These are phyloP conservation scores for Phyllotreta cruciferae DNA, from an alignment of 2,888 invertebrate genomes.

Conservation along the genomic window DNA sequence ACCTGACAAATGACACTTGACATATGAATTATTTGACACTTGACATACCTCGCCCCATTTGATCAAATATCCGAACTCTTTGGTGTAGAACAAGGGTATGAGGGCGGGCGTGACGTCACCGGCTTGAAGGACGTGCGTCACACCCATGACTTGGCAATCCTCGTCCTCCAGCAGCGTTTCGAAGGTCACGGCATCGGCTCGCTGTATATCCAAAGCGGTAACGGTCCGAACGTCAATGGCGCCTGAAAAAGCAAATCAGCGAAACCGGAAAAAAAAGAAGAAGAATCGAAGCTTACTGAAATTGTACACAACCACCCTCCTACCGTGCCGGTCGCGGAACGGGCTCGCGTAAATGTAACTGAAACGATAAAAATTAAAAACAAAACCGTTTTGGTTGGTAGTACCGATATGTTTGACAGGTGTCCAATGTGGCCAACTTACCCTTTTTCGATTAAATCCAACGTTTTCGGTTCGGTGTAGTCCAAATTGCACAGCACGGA, in stretches of 20 bases:
- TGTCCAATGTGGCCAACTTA: constrained; percentile 58
- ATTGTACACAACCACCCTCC: constrained; percentile 71
- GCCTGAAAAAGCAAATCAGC: constrained; percentile 58
- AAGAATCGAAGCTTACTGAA: constrained; percentile 39
- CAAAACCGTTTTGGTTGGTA: not conserved
- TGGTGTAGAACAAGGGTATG: constrained; percentile 75
- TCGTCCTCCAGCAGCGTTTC: constrained; percentile 80
- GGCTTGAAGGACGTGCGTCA: constrained; percentile 76
- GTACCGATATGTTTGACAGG: not conserved
- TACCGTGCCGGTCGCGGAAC: constrained; percentile 73
- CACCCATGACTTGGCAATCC: constrained; percentile 76
- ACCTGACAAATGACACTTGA: no score
- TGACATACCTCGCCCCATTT: constrained; percentile 75
- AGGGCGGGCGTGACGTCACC: constrained; percentile 69
- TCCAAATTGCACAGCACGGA: constrained; percentile 71
- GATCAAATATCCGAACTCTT: constrained; percentile 73
- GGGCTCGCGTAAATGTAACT: constrained; percentile 80
- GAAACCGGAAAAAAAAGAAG: not conserved
- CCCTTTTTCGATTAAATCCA: constrained; percentile 73
- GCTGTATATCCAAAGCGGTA: constrained; percentile 74
- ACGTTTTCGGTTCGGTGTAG: constrained; percentile 67
- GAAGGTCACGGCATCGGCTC: constrained; percentile 73
- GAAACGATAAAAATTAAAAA: constrained; percentile 25
- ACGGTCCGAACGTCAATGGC: constrained; percentile 73
- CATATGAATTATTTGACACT: not conserved